Conservation (phyloP, 2,888 invertebrate genomes). For the Drosophila paranaensis region DNA sequence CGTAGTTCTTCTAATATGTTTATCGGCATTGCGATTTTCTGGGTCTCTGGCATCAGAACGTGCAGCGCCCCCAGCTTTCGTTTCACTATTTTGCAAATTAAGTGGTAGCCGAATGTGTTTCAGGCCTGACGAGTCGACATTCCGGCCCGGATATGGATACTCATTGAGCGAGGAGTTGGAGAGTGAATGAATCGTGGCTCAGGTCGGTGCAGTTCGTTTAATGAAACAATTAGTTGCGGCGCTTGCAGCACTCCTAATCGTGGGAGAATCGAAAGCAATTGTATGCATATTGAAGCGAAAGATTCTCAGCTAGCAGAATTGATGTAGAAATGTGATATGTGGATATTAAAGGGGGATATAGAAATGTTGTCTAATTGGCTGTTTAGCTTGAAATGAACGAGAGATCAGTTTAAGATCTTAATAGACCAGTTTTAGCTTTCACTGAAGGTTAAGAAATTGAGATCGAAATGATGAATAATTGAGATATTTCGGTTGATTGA, state of each 20-base stretch:
- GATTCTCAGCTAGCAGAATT: not conserved
- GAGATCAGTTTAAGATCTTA: not conserved
- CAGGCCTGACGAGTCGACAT: conserved; percentile 33
- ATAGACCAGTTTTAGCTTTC: not conserved
- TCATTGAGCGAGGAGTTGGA: conserved; percentile 11
- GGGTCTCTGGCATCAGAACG: conserved; percentile 44
- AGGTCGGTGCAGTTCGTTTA: conserved; percentile 39
- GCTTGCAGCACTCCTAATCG: conserved; percentile 47
- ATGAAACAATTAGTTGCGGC: conserved; percentile 59
- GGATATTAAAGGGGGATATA: not conserved
- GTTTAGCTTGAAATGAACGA: not conserved
- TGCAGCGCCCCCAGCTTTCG: conserved; percentile 63
- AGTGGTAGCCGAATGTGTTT: conserved; percentile 70
- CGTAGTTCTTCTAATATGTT: conserved; percentile 66
- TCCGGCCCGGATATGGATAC: conserved; percentile 17
- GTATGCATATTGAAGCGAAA: not conserved
- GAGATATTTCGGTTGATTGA: too few relatives aligned
- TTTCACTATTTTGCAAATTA: conserved; percentile 58
- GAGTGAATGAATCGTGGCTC: conserved; percentile 37
- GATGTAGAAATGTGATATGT: not conserved
- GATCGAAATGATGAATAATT: not conserved
- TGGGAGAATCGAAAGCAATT: conserved; percentile 51
- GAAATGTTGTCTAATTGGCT: not conserved
- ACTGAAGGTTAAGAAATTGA: not conserved
- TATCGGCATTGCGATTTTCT: conserved; percentile 47